phyloP scores from a whole-genome alignment of 1,140 invertebrate species.

The Trichomalopsis sarcophagae region DNA sequence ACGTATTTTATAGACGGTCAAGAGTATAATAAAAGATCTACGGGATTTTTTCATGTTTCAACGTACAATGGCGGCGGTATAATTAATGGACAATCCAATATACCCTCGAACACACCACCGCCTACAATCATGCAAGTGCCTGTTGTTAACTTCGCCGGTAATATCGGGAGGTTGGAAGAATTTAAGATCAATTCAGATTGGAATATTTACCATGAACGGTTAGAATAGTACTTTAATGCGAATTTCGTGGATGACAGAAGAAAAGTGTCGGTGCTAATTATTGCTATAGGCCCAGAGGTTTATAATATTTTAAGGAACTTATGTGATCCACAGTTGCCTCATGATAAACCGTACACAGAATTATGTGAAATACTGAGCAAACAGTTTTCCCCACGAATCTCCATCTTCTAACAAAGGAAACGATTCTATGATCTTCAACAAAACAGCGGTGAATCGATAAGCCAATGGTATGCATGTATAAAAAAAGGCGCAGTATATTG shows the following conservation, averaged over 20 bases:
- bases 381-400: slow-evolving; percentile 53
- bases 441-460: slow-evolving; percentile 37
- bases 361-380: slow-evolving; percentile 42
- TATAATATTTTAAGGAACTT: slow-evolving; percentile 55
- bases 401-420: slow-evolving; percentile 24
- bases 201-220: neutral
- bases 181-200: too few species aligned
- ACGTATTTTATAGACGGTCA: too few species aligned
- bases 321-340: slow-evolving; percentile 52
- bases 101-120: too few species aligned
- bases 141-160: too few species aligned
- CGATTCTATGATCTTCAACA: slow-evolving; percentile 33
- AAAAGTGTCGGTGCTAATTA: slow-evolving; percentile 53
- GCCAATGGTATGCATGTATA: slow-evolving; percentile 53
- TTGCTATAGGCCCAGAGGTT: slow-evolving; percentile 44
- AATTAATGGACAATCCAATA: too few species aligned
- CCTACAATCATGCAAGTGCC: too few species aligned
- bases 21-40: too few species aligned
- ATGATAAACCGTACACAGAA: slow-evolving; percentile 47
- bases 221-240: slow-evolving; percentile 57
- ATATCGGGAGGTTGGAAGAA: too few species aligned
- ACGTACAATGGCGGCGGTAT: too few species aligned
- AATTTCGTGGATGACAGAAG: slow-evolving; percentile 47
- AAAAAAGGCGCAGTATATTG: slow-evolving; percentile 46
- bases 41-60: too few species aligned